These are phyloP conservation scores for Unio delphinus DNA, from an alignment of 2,888 invertebrate species.

Conservation along the genomic window DNA sequence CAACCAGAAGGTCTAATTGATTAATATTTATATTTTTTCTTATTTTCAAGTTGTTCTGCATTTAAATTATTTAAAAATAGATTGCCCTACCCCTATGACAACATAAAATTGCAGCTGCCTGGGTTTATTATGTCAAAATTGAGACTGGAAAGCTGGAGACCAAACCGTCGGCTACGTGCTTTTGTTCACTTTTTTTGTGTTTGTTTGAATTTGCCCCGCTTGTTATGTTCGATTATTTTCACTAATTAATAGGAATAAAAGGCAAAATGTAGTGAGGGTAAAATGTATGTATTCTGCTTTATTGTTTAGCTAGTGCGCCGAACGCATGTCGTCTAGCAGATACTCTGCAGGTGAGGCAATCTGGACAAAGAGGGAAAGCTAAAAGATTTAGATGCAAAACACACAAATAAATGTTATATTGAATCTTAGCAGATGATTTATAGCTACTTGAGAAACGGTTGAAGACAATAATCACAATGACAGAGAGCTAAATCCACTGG, in stretches of 20 bases:
- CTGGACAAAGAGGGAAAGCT: conserved; percentile 53
- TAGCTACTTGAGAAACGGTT: conserved; percentile 62
- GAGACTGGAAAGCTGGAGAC: conserved; percentile 27
- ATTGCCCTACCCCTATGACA: conserved; percentile 21
- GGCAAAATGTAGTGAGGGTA: conserved; percentile 57
- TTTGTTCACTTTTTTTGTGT: conserved; percentile 51
- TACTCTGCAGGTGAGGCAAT: conserved; percentile 59
- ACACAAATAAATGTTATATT: conserved; percentile 62
- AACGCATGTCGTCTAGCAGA: conserved; percentile 46
- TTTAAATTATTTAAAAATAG: conserved; percentile 34
- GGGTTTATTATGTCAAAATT: conserved; percentile 34
- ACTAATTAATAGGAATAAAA: conserved; percentile 66
- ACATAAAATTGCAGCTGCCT: conserved; percentile 28
- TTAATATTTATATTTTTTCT: conserved; percentile 59
- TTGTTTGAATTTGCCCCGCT: conserved; percentile 45
- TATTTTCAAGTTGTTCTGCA: conserved; percentile 55
- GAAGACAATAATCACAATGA: conserved; percentile 53
- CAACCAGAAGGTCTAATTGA: conserved; percentile 47
- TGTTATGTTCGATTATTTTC: conserved; percentile 64
- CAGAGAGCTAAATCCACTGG: conserved; percentile 5
- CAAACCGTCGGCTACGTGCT: conserved; percentile 32
- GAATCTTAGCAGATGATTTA: conserved; percentile 64
- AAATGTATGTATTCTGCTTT: conserved; percentile 44
- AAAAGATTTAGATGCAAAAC: conserved; percentile 51
- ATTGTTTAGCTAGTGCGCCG: conserved; percentile 58